phyloP scores from a whole-genome alignment of 2,888 invertebrate genomes.

The Xylophagus ater region DNA sequence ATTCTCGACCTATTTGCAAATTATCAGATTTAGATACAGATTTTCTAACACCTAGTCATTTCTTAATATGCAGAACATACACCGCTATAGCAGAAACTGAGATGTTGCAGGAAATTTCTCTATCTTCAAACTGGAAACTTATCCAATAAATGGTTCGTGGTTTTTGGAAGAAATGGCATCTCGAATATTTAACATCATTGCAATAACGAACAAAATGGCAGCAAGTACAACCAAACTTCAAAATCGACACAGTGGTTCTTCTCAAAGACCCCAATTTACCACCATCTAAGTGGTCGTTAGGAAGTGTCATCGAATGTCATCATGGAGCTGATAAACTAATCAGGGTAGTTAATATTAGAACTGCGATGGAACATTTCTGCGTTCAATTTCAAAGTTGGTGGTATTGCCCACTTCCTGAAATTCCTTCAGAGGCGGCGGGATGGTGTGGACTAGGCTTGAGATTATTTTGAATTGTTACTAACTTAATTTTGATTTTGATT shows the following conservation, averaged over 20 bases:
- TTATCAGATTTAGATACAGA: background rate
- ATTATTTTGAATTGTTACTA: too few relatives aligned
- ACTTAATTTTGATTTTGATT: too few relatives aligned
- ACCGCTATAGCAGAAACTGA: conserved; percentile 19
- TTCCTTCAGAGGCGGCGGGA: too few relatives aligned
- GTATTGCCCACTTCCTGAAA: too few relatives aligned
- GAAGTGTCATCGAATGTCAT: conserved; percentile 16
- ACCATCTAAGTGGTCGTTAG: conserved; percentile 21
- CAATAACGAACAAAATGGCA: conserved; percentile 22
- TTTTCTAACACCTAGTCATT: conserved; percentile 8
- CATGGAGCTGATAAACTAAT: too few relatives aligned
- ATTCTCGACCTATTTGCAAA: background rate
- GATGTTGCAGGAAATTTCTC: conserved; percentile 12
- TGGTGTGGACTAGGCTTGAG: too few relatives aligned
- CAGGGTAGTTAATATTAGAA: too few relatives aligned
- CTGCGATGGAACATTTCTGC: too few relatives aligned
- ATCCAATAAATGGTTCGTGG: conserved; percentile 19
- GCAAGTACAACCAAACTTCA: conserved; percentile 2
- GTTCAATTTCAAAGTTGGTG: too few relatives aligned
- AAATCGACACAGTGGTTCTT: conserved; percentile 20
- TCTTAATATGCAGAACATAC: conserved; percentile 1
- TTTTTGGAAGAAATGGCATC: conserved; percentile 21
- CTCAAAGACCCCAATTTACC: conserved; percentile 20
- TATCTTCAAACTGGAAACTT: conserved; percentile 16
- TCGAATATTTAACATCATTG: conserved; percentile 20